phyloP scores from a whole-genome alignment of 2,113 vertebrate genomes.

The Macquaria ambigua region DNA sequence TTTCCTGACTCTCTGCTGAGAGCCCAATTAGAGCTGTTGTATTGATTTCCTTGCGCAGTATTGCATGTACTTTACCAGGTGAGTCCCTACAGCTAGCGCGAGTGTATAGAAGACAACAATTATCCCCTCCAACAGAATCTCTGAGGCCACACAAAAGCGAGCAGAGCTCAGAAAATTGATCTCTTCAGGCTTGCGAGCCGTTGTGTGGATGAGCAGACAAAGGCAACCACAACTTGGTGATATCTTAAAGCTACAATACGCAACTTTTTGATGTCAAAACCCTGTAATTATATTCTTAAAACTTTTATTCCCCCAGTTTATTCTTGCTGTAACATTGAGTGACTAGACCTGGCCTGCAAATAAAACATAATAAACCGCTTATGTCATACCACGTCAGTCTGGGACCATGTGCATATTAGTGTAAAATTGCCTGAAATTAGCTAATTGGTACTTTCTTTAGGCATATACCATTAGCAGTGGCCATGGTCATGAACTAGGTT shows the following conservation, averaged over 20 bases:
- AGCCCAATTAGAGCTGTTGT: constrained; percentile 69
- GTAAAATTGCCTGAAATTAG: constrained; percentile 9
- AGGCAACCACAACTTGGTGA: neutral
- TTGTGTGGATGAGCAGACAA: constrained; percentile 51
- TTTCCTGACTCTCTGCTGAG: constrained; percentile 61
- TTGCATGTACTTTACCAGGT: constrained; percentile 68
- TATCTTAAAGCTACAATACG: constrained; percentile 8
- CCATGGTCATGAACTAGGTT: neutral
- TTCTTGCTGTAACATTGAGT: neutral
- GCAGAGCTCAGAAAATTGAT: constrained; percentile 68
- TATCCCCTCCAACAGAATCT: constrained; percentile 67
- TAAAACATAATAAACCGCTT: neutral
- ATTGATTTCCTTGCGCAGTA: constrained; percentile 62
- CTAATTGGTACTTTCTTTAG: neutral
- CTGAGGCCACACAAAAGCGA: constrained; percentile 62
- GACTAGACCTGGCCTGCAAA: neutral
- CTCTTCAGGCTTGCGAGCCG: constrained; percentile 34
- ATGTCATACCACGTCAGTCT: neutral
- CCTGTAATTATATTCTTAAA: constrained; percentile 3
- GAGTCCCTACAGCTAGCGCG: constrained; percentile 49
- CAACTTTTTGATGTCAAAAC: constrained; percentile 19
- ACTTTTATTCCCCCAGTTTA: neutral
- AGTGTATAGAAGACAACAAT: constrained; percentile 66
- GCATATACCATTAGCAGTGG: neutral
- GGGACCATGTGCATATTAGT: constrained; percentile 4